Base-by-base conservation (phyloP, 2,113 vertebrate species). In the Synodontis membranacea region DNA sequence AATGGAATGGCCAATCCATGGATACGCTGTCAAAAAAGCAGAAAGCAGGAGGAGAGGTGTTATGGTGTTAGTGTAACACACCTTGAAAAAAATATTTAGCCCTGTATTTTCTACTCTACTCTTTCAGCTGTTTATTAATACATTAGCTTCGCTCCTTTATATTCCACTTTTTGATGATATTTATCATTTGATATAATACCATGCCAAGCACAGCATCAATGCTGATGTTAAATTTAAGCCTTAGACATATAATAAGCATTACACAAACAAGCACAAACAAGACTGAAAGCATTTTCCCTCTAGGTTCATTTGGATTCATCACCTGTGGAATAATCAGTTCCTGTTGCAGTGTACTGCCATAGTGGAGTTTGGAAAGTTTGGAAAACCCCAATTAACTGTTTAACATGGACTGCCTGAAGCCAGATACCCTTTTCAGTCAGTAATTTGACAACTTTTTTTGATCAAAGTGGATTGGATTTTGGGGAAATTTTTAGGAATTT, bases 51-150 rank as follows among this genome's bases (percentile, higher is more conserved):
- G 76, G 75, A 81, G 85, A 84, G 80, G 81, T 84, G 75, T 78
- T 82, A 75, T 84, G 82, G 76, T 90, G 81, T 80, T 87, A 87
- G 84, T 23, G 54, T 87, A 87, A 89, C 86, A 84, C 83, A 86
- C 86, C 86, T 89, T 86, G 70, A 90, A 90, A 87, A 88, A 89
- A 90, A 90, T 88, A 90, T 90, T 90, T 90, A 82, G 88, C 62
- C 58, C 76, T 52, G 52, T 62, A 82, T 87, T 90, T 90, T 90
- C 88, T 88, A 89, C 75, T 72, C 42, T 58, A 82, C 58, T 79
- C 82, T 83, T 75, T 88, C 52, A 83, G 75, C 68, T 62, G 50
- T 48, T 56, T 83, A 85, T 85, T 83, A 89, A 80, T 80, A n/a
- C n/a, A n/a, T n/a, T n/a, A 83, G 62, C 84, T 25, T 31, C 21